A percentile compares a stretch with the other conserved stretches of the same genome.
These are phyloP conservation scores for Diogma glabrata DNA, from an alignment of 2,888 invertebrate species.

Conservation along the genomic window DNA sequence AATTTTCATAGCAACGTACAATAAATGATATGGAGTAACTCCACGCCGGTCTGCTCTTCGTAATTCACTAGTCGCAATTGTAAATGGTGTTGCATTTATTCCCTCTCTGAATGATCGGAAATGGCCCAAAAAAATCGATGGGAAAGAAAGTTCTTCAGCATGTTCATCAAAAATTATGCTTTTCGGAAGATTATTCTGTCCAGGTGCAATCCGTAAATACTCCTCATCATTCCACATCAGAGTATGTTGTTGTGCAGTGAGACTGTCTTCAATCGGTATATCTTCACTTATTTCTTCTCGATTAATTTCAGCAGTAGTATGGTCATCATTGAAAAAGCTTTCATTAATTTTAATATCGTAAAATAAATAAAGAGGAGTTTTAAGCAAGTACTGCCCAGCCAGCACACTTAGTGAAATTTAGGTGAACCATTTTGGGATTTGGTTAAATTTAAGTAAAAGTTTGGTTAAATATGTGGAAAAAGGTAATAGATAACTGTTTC, in stretches of 20 bases:
- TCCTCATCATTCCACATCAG: constrained; percentile 21
- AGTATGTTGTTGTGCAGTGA: constrained; percentile 20
- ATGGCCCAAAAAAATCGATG: constrained; percentile 30
- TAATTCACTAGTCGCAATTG: constrained; percentile 19
- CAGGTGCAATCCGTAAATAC: constrained; percentile 12
- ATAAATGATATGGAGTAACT: constrained; percentile 25
- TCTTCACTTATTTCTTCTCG: not conserved
- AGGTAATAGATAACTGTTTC: too few relatives aligned
- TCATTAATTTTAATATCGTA: too few relatives aligned
- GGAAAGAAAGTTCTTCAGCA: constrained; percentile 35
- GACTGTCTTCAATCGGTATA: constrained; percentile 19
- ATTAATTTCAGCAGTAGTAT: not conserved
- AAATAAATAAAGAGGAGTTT: too few relatives aligned
- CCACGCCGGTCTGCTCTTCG: constrained; percentile 24
- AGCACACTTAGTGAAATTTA: too few relatives aligned
- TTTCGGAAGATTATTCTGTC: constrained; percentile 15
- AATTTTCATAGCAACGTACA: constrained; percentile 34
- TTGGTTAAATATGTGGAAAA: too few relatives aligned
- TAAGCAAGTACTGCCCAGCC: too few relatives aligned
- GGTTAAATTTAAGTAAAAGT: too few relatives aligned
- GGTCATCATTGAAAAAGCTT: constrained; percentile 1
- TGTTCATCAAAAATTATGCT: constrained; percentile 26
- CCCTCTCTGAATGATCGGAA: constrained; percentile 23
- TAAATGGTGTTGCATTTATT: constrained; percentile 17
- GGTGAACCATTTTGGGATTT: too few relatives aligned